Evolutionary conservation across 2,888 invertebrate genomes (phyloP).

Genomic region (Hesperia comma): DNA sequence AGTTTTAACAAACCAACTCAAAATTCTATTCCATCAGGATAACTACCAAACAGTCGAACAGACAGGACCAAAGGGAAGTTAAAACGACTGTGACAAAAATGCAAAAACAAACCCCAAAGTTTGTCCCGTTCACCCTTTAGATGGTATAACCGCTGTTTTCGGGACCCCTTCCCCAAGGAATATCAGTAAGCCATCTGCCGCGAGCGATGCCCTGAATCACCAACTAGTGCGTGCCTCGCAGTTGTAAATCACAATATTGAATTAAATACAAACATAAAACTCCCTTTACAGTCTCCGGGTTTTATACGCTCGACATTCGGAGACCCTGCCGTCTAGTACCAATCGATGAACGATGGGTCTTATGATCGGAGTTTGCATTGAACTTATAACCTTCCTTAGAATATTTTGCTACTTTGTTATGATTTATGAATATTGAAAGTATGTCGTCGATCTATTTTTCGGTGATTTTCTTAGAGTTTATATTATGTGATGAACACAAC

Average conservation of each 20-base stretch:
- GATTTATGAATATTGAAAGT: background rate
- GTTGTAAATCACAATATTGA: conserved; percentile 42
- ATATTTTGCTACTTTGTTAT: background rate
- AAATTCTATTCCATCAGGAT: no score
- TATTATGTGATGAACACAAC: no score
- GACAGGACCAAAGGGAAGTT: no score
- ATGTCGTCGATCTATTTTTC: background rate
- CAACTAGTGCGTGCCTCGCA: conserved; percentile 48
- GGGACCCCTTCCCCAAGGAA: conserved; percentile 52
- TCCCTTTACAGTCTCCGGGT: conserved; percentile 32
- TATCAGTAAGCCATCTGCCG: conserved; percentile 68
- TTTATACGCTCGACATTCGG: conserved; percentile 26
- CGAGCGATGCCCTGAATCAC: conserved; percentile 63
- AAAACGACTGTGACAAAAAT: no score
- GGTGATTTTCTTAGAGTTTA: no score
- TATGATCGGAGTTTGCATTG: conserved; percentile 2
- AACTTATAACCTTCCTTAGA: conserved; percentile 1
- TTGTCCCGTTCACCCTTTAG: background rate
- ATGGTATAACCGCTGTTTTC: conserved; percentile 37
- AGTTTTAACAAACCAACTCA: no score
- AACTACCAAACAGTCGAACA: no score
- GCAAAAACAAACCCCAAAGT: no score
- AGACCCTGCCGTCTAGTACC: background rate
- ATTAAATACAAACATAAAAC: conserved; percentile 42
- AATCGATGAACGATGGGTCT: conserved; percentile 6